phyloP scores from a whole-genome alignment of 1,140 invertebrate species.

The Drosophila mojavensis region DNA sequence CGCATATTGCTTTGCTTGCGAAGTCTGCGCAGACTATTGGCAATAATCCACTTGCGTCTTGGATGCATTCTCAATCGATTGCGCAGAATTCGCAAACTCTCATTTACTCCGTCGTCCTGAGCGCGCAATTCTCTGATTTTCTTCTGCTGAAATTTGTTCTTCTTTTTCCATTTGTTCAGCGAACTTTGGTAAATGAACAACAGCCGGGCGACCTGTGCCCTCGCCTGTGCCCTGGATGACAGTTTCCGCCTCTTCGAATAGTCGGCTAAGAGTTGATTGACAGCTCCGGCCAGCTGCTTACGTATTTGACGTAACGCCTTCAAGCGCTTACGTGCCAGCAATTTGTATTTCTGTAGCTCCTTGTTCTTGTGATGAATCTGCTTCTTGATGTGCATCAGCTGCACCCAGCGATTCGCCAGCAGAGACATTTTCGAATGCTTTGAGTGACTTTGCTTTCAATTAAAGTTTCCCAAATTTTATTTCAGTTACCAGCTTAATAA shows the following conservation, averaged over 20 bases:
- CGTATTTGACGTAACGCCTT: constrained; percentile 28
- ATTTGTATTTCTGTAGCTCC: constrained; percentile 12
- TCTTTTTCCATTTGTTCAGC: constrained; percentile 26
- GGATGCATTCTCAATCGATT: constrained; percentile 18
- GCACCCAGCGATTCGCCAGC: constrained; percentile 24
- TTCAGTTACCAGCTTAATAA: too few relatives aligned
- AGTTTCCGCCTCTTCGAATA: not conserved
- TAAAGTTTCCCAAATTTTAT: not conserved
- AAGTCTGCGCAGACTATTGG: not conserved
- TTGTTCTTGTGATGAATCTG: constrained; percentile 33
- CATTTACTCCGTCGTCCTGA: constrained; percentile 8
- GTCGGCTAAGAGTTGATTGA: too few relatives aligned
- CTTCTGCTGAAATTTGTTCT: constrained; percentile 8
- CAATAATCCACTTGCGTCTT: not conserved
- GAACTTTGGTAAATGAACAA: constrained; percentile 29
- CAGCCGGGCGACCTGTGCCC: not conserved
- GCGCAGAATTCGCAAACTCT: constrained; percentile 6
- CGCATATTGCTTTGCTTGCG: not conserved
- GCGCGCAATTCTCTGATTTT: constrained; percentile 3
- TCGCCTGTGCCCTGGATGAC: not conserved
- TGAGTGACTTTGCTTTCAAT: too few relatives aligned
- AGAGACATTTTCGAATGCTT: constrained; percentile 19
- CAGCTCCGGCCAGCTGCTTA: too few relatives aligned
- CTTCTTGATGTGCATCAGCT: constrained; percentile 39
- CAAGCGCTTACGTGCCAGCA: constrained; percentile 1